Base-by-base conservation (phyloP, 1,140 invertebrate species). In the Orchesella cincta region DNA sequence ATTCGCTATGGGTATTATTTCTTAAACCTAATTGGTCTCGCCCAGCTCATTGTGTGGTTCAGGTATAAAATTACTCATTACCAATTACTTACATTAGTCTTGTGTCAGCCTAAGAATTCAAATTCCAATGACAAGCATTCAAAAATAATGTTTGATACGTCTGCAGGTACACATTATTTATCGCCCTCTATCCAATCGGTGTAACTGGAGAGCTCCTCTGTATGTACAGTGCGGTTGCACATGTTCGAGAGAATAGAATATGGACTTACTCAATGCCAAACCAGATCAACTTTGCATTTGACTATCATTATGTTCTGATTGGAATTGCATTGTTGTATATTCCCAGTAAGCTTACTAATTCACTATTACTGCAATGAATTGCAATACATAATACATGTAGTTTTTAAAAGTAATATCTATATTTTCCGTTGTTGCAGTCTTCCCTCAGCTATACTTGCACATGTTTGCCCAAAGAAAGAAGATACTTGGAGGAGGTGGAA, bases 1-100 rank as follows among this genome's bases (percentile, higher is more conserved):
- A 92, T 98, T 51, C 89, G 97, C 82, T 99, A 99, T 84, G 88
- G 89, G 0, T 98, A 93, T 86, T 99, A 99, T 84, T 92, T 93
- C 14, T 87, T 93, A 0, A 93, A 92, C 85, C 87, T 98, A 1
- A 78, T 96, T 67, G 90, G 91, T 67, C 82, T 84, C 77, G 90
- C 96, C 0, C 88, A 91, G 80, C 77, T 91, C 31, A 83, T 98
- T 0, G 83, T 89, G 23, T 94, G 90, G 87, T 87, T 93, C 75
- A 91, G 93, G 90, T 93, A 67, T 5, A 26, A 23, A 23, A 67
- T 33, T 67, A 23, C 3, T 18, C 23, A 57, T 26, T n/a, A n/a
- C n/a, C n/a, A n/a, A n/a, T n/a, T n/a, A n/a, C n/a, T n/a, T n/a
- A n/a, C n/a, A n/a, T n/a, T n/a, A n/a, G n/a, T n/a, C n/a, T n/a